Base-by-base conservation (phyloP, 2,888 invertebrate species). In the Saturnia pavonia region DNA sequence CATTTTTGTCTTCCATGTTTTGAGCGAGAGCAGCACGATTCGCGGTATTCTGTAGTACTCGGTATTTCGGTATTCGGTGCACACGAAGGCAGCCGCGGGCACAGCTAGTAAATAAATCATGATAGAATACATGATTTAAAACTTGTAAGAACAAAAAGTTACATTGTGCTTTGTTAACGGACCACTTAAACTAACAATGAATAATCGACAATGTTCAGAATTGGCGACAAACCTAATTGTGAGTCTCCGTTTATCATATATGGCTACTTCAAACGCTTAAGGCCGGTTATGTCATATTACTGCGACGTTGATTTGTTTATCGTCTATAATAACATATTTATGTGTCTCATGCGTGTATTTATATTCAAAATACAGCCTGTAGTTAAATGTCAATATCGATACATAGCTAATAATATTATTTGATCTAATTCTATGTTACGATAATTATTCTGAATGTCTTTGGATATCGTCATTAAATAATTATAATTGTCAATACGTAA, bases 261-360 rank as follows among this genome's bases (percentile, higher is more conserved):
- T 27, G 57, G 25, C 25, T 54, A 60, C 57, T 27, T 60, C 57
- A 54, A 25, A 60, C 27, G 9, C 25, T 60, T 27, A 60, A 27
- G 12, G 57, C 16, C 27, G 57, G 22, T 22, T 54, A 22, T 54
- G 54, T 54, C 54, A 54, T 54, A 27, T 27, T 27, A 60, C 27
- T 60, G 16, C 27, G 57, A 14, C 14, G 57, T 14, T 60, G 27
- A 60, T 60, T 60, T 27, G 27, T 27, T 60, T 60, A 27, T 60
- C 25, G 57, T 60, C 27, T 60, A 60, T 60, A 60, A 60, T 60
- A 27, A 12, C 27, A 27, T 60, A 60, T 60, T 27, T 60, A 27
- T 60, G 25, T 25, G 27, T 22, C 22, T 22, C 9, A 22, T 54
- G 27, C 25, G 4, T 60, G 12, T 27, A 60, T 60, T 60, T 27